Evolutionary conservation across 2,113 vertebrate genomes (phyloP).

Genomic region (Acanthisitta chloris): DNA sequence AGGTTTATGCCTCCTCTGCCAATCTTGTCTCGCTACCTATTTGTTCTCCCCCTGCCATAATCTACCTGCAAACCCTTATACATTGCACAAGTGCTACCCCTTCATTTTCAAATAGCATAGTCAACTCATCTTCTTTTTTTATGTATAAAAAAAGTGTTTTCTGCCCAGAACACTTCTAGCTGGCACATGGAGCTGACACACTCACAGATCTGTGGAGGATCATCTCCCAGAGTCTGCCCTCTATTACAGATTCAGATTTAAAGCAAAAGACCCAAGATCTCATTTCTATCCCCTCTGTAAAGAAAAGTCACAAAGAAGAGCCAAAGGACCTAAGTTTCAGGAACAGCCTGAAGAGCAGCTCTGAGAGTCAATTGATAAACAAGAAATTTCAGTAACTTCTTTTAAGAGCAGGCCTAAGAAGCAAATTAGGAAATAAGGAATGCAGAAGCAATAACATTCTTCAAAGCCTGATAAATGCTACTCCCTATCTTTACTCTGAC

Average conservation of each 20-base stretch:
- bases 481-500: not conserved
- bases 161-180: not conserved
- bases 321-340: not conserved
- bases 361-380: not conserved
- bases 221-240: not conserved
- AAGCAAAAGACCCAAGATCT: not conserved
- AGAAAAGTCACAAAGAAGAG: not conserved
- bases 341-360: not conserved
- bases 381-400: not conserved
- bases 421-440: not conserved
- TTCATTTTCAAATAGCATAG: not conserved
- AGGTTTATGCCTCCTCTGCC: not conserved
- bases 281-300: not conserved
- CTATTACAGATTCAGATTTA: not conserved
- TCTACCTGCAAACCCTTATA: not conserved
- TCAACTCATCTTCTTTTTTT: not conserved
- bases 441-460: not conserved
- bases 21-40: not conserved
- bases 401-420: not conserved
- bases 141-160: not conserved
- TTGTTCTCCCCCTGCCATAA: not conserved
- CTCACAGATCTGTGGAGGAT: not conserved
- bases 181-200: not conserved
- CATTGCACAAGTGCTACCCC: fast-evolving
- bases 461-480: not conserved